phyloP scores from a whole-genome alignment of 2,113 vertebrate species.

The Amazona guildingii region DNA sequence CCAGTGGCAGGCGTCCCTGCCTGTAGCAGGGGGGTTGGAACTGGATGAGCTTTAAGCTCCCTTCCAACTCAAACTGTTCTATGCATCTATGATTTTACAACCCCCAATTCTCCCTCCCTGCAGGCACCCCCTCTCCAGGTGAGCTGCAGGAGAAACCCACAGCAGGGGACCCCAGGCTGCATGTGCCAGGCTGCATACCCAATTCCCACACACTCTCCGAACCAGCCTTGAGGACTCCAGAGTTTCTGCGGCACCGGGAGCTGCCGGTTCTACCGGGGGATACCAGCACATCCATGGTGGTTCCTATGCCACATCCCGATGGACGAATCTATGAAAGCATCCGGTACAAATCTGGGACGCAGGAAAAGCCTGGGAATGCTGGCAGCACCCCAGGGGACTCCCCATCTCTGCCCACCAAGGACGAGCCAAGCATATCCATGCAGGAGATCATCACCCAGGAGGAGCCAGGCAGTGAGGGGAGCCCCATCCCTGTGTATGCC shows the following conservation, averaged over 20 bases:
- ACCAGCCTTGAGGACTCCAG: background rate
- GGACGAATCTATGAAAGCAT: constrained; percentile 28
- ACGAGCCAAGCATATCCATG: rapidly evolving
- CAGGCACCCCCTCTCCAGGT: background rate
- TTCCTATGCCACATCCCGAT: rapidly evolving
- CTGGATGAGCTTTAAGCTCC: background rate
- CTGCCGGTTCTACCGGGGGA: background rate
- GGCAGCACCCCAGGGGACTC: background rate
- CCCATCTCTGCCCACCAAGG: rapidly evolving
- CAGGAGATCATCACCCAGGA: background rate
- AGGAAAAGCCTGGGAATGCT: background rate
- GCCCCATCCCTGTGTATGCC: background rate
- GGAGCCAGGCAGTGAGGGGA: background rate
- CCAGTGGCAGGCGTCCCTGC: background rate
- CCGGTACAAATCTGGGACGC: background rate
- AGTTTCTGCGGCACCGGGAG: background rate
- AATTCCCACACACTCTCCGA: rapidly evolving
- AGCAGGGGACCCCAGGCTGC: rapidly evolving
- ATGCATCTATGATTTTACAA: background rate
- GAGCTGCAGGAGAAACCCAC: background rate
- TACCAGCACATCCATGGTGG: rapidly evolving
- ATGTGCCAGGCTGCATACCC: background rate
- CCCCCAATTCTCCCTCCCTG: background rate
- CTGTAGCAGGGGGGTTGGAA: background rate
- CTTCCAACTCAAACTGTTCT: background rate